Evolutionary conservation across 1,140 invertebrate genomes (phyloP).

Genomic region (Heterodera carotae): DNA sequence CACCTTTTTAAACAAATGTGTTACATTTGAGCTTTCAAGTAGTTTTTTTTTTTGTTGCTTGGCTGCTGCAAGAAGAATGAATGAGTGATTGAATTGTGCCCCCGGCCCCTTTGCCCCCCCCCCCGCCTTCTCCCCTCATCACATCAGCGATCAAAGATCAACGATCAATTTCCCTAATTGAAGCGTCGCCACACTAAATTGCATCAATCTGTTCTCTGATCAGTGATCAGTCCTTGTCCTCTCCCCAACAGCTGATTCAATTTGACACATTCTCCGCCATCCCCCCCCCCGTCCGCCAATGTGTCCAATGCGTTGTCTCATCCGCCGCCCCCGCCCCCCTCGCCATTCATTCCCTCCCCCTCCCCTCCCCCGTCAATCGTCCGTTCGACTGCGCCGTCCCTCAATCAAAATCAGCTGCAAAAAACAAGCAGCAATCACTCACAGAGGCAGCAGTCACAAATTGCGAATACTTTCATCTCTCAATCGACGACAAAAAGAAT

Average conservation of each 20-base stretch:
- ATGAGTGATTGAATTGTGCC: too few relatives aligned
- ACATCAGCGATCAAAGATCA: neutral
- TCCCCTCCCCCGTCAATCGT: too few relatives aligned
- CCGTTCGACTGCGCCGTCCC: neutral
- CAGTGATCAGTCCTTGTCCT: neutral
- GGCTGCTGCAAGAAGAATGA: too few relatives aligned
- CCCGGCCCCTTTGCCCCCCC: too few relatives aligned
- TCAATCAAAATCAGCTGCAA: neutral
- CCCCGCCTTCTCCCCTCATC: neutral
- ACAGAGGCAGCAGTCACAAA: neutral
- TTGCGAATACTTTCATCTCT: neutral
- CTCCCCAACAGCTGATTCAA: neutral
- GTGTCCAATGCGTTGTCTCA: neutral
- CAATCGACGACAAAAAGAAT: neutral
- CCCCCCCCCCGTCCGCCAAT: neutral
- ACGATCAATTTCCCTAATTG: neutral
- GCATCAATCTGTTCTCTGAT: neutral
- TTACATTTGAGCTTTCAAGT: too few relatives aligned
- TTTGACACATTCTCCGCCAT: neutral
- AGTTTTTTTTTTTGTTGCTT: too few relatives aligned
- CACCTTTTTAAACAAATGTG: too few relatives aligned
- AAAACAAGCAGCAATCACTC: neutral
- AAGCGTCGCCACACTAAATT: neutral
- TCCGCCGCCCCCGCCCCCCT: too few relatives aligned
- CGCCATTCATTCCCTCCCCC: too few relatives aligned